A percentile compares a stretch with the other conserved stretches of the same genome.
phyloP scores from a whole-genome alignment of 2,113 vertebrate species.

The Anolis sagrei region DNA sequence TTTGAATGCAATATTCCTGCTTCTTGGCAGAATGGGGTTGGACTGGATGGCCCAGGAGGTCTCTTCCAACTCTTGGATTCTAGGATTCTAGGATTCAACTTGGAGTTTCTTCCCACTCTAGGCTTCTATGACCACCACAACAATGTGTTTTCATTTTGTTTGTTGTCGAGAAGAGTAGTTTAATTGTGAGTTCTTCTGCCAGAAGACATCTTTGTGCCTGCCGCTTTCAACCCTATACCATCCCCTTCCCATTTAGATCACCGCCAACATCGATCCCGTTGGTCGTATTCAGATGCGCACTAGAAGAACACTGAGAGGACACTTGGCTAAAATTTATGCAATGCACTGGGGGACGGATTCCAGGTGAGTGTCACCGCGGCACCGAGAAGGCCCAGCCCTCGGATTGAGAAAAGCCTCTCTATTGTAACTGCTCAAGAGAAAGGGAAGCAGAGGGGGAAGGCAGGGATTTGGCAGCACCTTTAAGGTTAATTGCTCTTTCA shows the following conservation, averaged over 20 bases:
- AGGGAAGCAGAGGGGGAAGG: background rate
- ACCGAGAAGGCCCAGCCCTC: background rate
- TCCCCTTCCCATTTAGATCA: conserved; percentile 82
- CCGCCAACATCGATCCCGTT: conserved; percentile 97
- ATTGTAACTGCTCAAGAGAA: background rate
- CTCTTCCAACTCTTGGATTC: too few species aligned
- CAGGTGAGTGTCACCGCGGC: conserved; percentile 77
- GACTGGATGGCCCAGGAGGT: too few species aligned
- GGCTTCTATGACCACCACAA: too few species aligned
- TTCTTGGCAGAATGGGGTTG: too few species aligned
- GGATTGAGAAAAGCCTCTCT: background rate
- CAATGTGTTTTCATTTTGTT: background rate
- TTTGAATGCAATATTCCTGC: too few species aligned
- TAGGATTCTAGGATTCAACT: too few species aligned
- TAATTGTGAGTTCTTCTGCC: background rate
- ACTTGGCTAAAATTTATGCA: conserved; percentile 99
- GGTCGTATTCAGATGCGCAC: conserved; percentile 99
- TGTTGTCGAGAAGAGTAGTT: background rate
- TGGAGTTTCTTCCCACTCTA: too few species aligned
- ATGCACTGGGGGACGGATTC: conserved; percentile 99
- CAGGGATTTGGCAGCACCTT: background rate
- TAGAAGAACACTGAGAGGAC: conserved; percentile 95
- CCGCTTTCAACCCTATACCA: background rate
- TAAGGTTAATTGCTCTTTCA: too few species aligned
- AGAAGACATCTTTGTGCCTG: background rate